Evolutionary conservation across 1,140 invertebrate genomes (phyloP), one percentile per base, ranked within the genome.

Genomic region (Papilio helenus): DNA sequence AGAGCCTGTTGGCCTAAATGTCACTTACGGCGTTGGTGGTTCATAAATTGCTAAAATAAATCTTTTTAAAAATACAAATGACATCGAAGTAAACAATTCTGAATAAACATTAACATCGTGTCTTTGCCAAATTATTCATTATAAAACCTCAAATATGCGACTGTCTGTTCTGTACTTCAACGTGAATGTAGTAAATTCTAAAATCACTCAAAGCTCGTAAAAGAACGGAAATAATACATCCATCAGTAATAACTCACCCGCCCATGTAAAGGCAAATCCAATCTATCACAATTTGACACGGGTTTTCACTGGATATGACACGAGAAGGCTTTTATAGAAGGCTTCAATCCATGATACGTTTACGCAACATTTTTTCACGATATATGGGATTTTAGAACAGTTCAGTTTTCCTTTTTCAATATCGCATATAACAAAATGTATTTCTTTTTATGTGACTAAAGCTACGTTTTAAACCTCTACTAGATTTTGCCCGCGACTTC

Each of bases 241-340:
- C 83, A 83, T 88, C 86, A 87, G 81, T 87, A 83, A 88, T 87
- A 89, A 88, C 86, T 88, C 88, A 88, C 86, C 83, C 86, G 84
- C 72, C 79, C 84, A 79, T 83, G 79, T 83, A 85, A 42, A 87
- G 82, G 85, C 79, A 86, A 91, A 89, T 84, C 83, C 87, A 92
- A 93, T 93, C 86, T 88, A 93, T 93, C 91, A 93, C 88, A 88
- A 88, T 89, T 89, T 91, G 91, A 92, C 88, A 87, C 85, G 90
- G 91, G 90, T 90, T 89, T 83, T 79, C 84, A 84, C 83, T 82
- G 82, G 80, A 84, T 79, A 84, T 88, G 90, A 90, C 90, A 92
- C 81, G 86, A 81, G 89, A 92, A 92, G 79, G 89, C 89, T 92
- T 92, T 92, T 89, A 89, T 83, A 83, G 76, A 83, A 82, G 65